Evolutionary conservation across 2,888 invertebrate genomes (phyloP), one percentile per base, ranked within the genome.

Genomic region (Maniola hyperantus): DNA sequence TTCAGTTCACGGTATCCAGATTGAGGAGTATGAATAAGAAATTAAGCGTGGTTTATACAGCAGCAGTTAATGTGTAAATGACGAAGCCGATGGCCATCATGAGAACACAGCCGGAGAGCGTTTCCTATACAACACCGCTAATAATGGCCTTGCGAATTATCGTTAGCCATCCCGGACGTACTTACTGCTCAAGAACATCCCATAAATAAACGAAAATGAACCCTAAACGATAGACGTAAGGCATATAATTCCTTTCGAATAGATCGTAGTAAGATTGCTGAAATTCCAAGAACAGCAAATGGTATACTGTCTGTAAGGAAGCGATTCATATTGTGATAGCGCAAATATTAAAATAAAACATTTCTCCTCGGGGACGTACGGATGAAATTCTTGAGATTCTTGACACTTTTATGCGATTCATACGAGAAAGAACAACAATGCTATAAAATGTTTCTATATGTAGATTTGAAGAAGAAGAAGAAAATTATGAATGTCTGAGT

Each of bases 131-230:
- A 76, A 74, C 73, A 71, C 71, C 74, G 70, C 75, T 77, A 76
- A 76, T 78, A 77, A 77, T 77, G 76, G 76, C 73, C 73, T 73
- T 67, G 75, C 76, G 77, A 78, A 78, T 78, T 77, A 78, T 78
- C 77, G 78, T 78, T 77, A 78, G 71, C 73, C 70, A 71, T 64
- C 72, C 71, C 73, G 67, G 70, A 63, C 69, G 65, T 59, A 65
- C 68, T 70, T 63, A 70, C 64, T 67, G 62, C 66, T 65, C 54
- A 48, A 51, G 63, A 57, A 39, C 63, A 60, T 42, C 33, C 13
- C 64, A 48, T 62, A 59, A 58, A 55, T 55, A 53, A 33, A 8
- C 62, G 39, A 70, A 70, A 70, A 54, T 67, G 42, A 57, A 58
- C 70, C 62, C 20, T 66, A 65, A 34, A 18, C 10, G 36, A 26